phyloP scores from a whole-genome alignment of 2,797 vertebrate genomes.

The Acanthis flammea region DNA sequence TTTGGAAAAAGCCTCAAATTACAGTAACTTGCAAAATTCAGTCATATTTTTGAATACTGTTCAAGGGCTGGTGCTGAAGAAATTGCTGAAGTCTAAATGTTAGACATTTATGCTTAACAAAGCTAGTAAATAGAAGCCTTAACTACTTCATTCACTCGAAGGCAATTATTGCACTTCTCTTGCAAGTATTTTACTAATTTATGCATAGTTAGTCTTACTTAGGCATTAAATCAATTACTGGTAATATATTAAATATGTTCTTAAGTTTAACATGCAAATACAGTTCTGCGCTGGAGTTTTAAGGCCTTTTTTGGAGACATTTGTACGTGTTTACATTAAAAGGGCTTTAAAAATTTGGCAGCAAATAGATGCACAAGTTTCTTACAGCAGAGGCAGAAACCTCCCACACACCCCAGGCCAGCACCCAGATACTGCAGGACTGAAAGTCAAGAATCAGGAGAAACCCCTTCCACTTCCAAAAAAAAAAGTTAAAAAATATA shows the following conservation, averaged over 20 bases:
- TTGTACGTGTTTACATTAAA: neutral
- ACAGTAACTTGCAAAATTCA: conserved; percentile 73
- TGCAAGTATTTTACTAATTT: conserved; percentile 42
- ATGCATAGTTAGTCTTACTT: conserved; percentile 35
- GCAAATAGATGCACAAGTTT: neutral
- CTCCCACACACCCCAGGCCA: neutral
- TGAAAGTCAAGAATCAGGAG: neutral
- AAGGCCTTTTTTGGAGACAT: conserved; percentile 14
- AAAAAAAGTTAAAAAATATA: neutral
- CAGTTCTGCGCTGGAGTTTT: neutral
- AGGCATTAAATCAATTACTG: conserved; percentile 27
- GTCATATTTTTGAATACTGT: neutral
- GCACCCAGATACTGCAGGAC: neutral
- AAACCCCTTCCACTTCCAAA: neutral
- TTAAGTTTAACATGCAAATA: conserved; percentile 2
- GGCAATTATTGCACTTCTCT: neutral
- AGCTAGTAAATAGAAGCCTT: neutral
- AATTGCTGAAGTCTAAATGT: conserved; percentile 5
- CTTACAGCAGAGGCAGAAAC: neutral
- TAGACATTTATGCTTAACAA: neutral
- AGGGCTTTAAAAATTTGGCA: conserved; percentile 38
- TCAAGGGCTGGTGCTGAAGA: conserved; percentile 12
- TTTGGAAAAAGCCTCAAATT: conserved; percentile 28
- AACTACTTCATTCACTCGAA: neutral
- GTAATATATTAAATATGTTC: conserved; percentile 10